Percentiles rank a stretch among this genome's conserved stretches.
These are phyloP conservation scores for Harpalus rubripes DNA, from an alignment of 2,888 invertebrate genomes.

Conservation along the genomic window DNA sequence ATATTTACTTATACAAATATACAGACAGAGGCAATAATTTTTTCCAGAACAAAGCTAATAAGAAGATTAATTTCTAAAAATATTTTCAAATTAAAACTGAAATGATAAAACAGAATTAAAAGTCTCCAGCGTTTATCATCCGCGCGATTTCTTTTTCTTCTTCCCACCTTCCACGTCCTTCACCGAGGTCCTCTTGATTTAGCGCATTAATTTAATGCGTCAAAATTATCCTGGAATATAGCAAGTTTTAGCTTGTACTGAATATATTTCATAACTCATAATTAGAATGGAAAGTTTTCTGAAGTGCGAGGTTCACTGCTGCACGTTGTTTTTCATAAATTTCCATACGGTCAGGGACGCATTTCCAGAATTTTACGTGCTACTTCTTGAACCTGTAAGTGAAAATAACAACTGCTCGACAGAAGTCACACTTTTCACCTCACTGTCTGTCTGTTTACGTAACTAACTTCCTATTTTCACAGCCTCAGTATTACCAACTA, in stretches of 20 bases:
- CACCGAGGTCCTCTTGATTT: conserved; percentile 46
- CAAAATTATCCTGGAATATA: conserved; percentile 60
- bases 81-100: background rate
- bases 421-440: too few relatives aligned
- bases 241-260: conserved; percentile 61
- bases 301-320: conserved; percentile 58
- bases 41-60: too few relatives aligned
- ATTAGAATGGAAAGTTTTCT: conserved; percentile 62
- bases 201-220: conserved; percentile 63
- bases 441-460: too few relatives aligned
- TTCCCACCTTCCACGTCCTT: background rate
- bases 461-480: too few relatives aligned
- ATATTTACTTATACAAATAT: too few relatives aligned
- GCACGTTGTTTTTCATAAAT: conserved; percentile 64
- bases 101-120: background rate
- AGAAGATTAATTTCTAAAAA: too few relatives aligned
- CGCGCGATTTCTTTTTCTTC: background rate
- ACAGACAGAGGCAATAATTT: too few relatives aligned
- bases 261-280: conserved; percentile 66
- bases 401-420: too few relatives aligned
- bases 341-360: conserved; percentile 58
- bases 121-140: background rate
- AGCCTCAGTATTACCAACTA: too few relatives aligned
- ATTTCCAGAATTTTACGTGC: conserved; percentile 8
- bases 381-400: conserved; percentile 23